phyloP scores from a whole-genome alignment of 2,888 invertebrate genomes.

The Cosmorhoe ocellata region DNA sequence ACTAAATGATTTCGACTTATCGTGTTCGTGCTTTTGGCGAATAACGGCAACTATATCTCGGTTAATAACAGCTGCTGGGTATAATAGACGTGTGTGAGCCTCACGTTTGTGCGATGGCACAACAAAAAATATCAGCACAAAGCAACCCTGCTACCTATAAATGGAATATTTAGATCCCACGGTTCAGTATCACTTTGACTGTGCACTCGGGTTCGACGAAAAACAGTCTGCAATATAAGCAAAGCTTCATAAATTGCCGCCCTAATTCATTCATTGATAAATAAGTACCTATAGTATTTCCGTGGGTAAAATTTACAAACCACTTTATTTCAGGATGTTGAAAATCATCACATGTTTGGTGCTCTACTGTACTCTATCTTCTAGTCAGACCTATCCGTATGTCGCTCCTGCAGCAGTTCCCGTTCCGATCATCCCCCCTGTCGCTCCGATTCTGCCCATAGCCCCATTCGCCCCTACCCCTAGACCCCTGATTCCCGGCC shows the following conservation, averaged over 20 bases:
- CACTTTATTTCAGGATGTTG: constrained; percentile 42
- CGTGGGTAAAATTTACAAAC: no score
- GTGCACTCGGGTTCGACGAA: constrained; percentile 54
- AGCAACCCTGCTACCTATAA: constrained; percentile 72
- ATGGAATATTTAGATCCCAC: constrained; percentile 71
- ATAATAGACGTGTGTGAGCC: constrained; percentile 60
- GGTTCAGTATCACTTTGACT: constrained; percentile 63
- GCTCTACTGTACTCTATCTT: constrained; percentile 35
- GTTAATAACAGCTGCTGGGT: constrained; percentile 58
- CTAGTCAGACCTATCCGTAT: constrained; percentile 35
- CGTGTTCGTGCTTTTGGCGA: constrained; percentile 56
- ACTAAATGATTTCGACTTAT: constrained; percentile 55
- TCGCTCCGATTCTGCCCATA: constrained; percentile 28
- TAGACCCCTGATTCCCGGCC: constrained; percentile 38
- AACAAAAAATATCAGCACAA: constrained; percentile 70
- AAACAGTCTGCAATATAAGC: background rate
- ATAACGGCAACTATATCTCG: constrained; percentile 49
- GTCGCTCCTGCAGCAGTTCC: constrained; percentile 24
- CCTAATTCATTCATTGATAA: no score
- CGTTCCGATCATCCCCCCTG: constrained; percentile 33
- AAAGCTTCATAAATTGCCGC: background rate
- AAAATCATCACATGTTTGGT: constrained; percentile 31
- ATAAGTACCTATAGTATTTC: no score
- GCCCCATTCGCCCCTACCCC: constrained; percentile 34
- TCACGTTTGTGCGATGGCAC: constrained; percentile 71